These are phyloP conservation scores for Charina bottae DNA, from an alignment of 2,113 vertebrate genomes.

Conservation along the genomic window DNA sequence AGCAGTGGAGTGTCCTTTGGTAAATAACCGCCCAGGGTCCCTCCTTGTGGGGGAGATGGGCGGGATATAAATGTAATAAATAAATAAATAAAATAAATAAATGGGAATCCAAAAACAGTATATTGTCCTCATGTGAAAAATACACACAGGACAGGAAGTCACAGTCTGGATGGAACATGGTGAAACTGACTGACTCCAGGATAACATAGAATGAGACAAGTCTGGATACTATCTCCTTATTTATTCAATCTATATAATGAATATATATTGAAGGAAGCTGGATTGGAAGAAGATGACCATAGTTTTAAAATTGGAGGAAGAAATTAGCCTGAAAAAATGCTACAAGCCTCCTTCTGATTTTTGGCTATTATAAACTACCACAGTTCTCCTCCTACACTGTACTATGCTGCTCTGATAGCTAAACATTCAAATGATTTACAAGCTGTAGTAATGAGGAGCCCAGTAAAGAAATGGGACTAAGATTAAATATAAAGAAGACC, in stretches of 20 bases:
- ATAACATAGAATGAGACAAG: background rate
- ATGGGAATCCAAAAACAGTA: background rate
- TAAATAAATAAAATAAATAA: too few relatives aligned
- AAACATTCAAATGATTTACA: background rate
- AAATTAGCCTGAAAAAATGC: background rate
- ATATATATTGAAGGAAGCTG: background rate
- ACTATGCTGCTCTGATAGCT: background rate
- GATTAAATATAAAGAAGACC: background rate
- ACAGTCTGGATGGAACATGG: background rate
- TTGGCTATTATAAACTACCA: background rate
- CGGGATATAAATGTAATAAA: too few relatives aligned
- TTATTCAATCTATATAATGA: background rate
- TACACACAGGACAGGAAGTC: background rate
- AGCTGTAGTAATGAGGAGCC: background rate
- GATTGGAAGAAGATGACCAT: background rate
- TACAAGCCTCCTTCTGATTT: background rate
- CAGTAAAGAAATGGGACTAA: background rate
- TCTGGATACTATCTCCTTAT: background rate
- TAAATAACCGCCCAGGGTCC: too few relatives aligned
- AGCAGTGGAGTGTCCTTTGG: background rate
- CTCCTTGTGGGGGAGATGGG: too few relatives aligned
- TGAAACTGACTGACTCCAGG: background rate
- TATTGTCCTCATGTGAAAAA: background rate
- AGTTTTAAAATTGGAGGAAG: background rate
- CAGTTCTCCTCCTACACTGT: background rate